Conservation (phyloP, 2,113 vertebrate species). For the Notechis scutatus region DNA sequence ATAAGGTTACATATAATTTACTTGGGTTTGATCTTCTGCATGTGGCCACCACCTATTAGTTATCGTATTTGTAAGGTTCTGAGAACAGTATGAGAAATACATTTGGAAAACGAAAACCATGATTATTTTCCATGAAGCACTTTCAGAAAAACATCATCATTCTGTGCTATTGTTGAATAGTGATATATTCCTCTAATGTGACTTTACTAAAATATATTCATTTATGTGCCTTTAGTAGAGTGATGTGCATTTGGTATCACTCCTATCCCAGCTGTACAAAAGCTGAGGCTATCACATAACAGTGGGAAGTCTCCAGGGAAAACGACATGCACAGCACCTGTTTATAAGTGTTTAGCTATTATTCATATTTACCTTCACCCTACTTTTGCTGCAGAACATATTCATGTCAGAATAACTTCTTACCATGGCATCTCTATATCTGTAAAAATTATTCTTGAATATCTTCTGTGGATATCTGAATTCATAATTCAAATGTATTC, state of each 20-base stretch:
- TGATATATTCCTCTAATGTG: constrained; percentile 6
- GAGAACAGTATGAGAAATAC: neutral
- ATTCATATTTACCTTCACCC: constrained; percentile 51
- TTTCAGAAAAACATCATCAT: neutral
- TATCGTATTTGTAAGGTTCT: neutral
- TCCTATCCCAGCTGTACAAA: constrained; percentile 57
- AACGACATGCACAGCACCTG: constrained; percentile 50
- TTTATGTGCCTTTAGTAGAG: constrained; percentile 15
- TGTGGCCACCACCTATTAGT: neutral
- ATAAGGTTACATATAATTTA: neutral
- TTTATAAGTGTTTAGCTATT: constrained; percentile 51
- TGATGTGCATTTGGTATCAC: constrained; percentile 39
- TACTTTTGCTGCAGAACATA: constrained; percentile 24
- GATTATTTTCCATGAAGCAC: neutral
- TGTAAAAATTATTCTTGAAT: neutral
- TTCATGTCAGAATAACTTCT: neutral
- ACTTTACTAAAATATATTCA: neutral
- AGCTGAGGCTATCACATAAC: constrained; percentile 54
- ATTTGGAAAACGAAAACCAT: neutral
- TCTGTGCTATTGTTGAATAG: neutral
- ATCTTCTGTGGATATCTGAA: neutral
- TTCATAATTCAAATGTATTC: neutral
- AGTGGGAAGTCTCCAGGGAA: constrained; percentile 44
- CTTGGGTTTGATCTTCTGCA: neutral
- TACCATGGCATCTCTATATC: neutral